Base-by-base conservation (phyloP, 2,888 invertebrate genomes). In the Pardosa pseudoannulata region DNA sequence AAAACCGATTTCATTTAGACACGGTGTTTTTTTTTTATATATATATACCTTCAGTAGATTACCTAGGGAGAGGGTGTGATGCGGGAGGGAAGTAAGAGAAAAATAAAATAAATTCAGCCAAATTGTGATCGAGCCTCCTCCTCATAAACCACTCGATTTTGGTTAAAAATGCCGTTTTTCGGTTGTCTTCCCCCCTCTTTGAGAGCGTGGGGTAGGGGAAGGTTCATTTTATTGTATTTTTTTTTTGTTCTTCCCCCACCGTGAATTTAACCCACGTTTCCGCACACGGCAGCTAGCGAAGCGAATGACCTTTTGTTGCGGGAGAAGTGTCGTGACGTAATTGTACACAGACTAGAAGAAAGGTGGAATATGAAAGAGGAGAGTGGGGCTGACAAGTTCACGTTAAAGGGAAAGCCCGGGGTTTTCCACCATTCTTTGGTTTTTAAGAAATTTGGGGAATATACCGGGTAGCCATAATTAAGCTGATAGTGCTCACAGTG, bases 1-100 rank as follows among this genome's bases (percentile, higher is more conserved):
- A 85, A 56, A 85, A 78, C 83, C 78, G 83, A 85, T 85, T 85
- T 85, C 67, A 78, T 78, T 85, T 83, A 72, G 83, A 73, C 71
- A 85, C 72, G 83, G 67, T 73, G 36, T 67, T 78, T 85, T 85
- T 85, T 83, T n/a, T n/a, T n/a, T n/a, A n/a, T n/a, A n/a, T n/a
- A n/a, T n/a, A n/a, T n/a, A n/a, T n/a, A n/a, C n/a, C 36, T 46
- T 67, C 32, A 67, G 32, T 36, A 67, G 67, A 32, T 67, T 67
- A 56, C 36, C 72, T 39, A 46, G 27, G 68, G 19, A 73, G 62
- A 28, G 32, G 39, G 64, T 73, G 46, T 39, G 74, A 64, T 31
- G 19, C 1, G 72, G 9, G 67, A 41, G 80, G 29, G 65, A 56
- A 31, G 41, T 29, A 56, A 31, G 50, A 29, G 27, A 46, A 56